These are phyloP conservation scores for Sandelia bainsii DNA, from an alignment of 2,797 vertebrate species.

Conservation along the genomic window DNA sequence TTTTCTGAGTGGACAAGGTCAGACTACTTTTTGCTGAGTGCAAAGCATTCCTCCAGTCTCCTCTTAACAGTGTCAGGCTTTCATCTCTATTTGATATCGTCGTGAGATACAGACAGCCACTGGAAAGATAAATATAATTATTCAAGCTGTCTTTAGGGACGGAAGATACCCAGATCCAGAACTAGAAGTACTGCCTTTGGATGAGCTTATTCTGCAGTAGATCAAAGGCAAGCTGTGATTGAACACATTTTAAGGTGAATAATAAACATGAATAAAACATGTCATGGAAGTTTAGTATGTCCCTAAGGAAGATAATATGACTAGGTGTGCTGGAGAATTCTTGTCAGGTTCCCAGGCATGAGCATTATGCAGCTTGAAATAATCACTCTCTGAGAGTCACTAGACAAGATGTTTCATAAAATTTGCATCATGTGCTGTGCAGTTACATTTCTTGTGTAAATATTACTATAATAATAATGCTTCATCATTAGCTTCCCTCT, in stretches of 20 bases:
- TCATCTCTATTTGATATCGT: constrained; percentile 75
- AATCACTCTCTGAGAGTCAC: constrained; percentile 29
- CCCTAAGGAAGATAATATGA: constrained; percentile 61
- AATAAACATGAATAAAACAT: constrained; percentile 82
- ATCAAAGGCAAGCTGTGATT: constrained; percentile 76
- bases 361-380: constrained; percentile 48
- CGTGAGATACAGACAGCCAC: constrained; percentile 66
- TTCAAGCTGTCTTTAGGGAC: constrained; percentile 70
- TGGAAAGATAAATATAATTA: constrained; percentile 81
- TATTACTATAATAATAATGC: constrained; percentile 19
- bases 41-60: constrained; percentile 31
- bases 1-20: constrained; percentile 40
- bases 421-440: constrained; percentile 29
- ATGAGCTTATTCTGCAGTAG: constrained; percentile 68
- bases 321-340: constrained; percentile 37
- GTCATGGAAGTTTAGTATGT: constrained; percentile 61
- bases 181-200: constrained; percentile 68
- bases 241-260: constrained; percentile 75
- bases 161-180: constrained; percentile 61
- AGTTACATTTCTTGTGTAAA: constrained; percentile 19
- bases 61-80: constrained; percentile 56
- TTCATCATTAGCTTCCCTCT: constrained; percentile 40
- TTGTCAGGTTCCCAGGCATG: constrained; percentile 31
- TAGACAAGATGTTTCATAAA: constrained; percentile 39
- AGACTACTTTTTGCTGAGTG: constrained; percentile 27